These are phyloP conservation scores for Holocentrus rufus DNA, from an alignment of 2,797 vertebrate genomes.

Conservation along the genomic window DNA sequence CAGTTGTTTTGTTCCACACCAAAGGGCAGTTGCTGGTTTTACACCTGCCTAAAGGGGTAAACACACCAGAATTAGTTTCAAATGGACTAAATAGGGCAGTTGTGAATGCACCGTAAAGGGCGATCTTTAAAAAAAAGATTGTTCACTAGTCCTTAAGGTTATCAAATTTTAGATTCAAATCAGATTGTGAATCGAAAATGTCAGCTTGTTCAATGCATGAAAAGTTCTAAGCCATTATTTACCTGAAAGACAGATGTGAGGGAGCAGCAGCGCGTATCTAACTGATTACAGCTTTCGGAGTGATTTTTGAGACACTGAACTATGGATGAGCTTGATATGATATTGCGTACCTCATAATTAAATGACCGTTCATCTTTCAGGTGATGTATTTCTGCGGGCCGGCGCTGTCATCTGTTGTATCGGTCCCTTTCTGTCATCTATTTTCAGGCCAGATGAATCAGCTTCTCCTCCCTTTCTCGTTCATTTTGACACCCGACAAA, in stretches of 20 bases:
- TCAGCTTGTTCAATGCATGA: no score
- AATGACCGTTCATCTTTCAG: slow-evolving; percentile 57
- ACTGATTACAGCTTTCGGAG: slow-evolving; percentile 29
- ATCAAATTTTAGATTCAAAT: no score
- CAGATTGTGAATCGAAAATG: no score
- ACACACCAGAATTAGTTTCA: no score
- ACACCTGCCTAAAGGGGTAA: no score
- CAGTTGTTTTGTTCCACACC: no score
- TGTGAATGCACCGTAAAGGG: no score
- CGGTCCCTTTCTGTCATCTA: slow-evolving; percentile 66
- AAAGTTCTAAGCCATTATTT: slow-evolving; percentile 43
- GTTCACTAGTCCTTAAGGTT: no score
- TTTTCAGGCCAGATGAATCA: slow-evolving; percentile 78
- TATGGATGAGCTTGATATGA: slow-evolving; percentile 46
- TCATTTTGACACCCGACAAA: slow-evolving; percentile 84
- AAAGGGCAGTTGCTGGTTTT: no score
- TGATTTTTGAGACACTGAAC: slow-evolving; percentile 33
- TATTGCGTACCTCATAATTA: slow-evolving; percentile 67
- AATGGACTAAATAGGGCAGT: no score
- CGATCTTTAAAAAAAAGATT: no score
- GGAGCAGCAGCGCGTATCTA: slow-evolving; percentile 30
- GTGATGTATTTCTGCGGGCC: slow-evolving; percentile 56
- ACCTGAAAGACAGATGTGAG: slow-evolving; percentile 18
- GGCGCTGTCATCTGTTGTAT: slow-evolving; percentile 54
- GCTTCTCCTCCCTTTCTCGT: slow-evolving; percentile 73